Evolutionary conservation across 2,797 vertebrate genomes (phyloP).

Genomic region (Sorex maritimensis): DNA sequence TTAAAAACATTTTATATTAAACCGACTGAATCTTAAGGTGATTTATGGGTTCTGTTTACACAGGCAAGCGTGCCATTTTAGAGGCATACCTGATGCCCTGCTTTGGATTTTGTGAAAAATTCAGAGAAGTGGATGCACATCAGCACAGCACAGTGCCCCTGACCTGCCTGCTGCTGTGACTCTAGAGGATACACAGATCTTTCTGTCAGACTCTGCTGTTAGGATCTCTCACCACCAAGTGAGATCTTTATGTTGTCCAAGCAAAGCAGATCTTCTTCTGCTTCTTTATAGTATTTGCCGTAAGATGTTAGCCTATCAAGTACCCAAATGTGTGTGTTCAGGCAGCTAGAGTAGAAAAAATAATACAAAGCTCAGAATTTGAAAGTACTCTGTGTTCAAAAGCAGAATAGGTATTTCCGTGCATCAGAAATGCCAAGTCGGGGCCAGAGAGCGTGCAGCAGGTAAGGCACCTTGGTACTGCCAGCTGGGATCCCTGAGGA

Average conservation of each 20-base stretch:
- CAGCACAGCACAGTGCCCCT: background rate
- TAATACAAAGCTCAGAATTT: no score
- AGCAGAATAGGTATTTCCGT: background rate
- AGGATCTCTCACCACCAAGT: background rate
- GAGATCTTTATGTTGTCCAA: background rate
- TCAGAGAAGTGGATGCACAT: background rate
- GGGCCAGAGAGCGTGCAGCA: no score
- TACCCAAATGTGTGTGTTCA: background rate
- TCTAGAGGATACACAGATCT: background rate
- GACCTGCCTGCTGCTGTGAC: background rate
- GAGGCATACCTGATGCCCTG: background rate
- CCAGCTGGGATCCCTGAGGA: background rate
- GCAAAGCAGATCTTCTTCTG: background rate
- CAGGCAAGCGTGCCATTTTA: constrained; percentile 30
- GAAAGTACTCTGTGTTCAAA: constrained; percentile 47
- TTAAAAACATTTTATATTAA: constrained; percentile 96
- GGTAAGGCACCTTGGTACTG: no score
- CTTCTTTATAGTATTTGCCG: constrained; percentile 3
- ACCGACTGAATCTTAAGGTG: constrained; percentile 80
- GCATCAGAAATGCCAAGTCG: background rate
- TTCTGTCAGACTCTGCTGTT: background rate
- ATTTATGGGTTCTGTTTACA: constrained; percentile 65
- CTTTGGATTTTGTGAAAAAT: constrained; percentile 56
- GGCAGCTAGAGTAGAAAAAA: constrained; percentile 10
- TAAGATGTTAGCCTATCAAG: background rate